Base-by-base conservation (phyloP, 2,888 invertebrate genomes). In the Drosophila tanythrix region DNA sequence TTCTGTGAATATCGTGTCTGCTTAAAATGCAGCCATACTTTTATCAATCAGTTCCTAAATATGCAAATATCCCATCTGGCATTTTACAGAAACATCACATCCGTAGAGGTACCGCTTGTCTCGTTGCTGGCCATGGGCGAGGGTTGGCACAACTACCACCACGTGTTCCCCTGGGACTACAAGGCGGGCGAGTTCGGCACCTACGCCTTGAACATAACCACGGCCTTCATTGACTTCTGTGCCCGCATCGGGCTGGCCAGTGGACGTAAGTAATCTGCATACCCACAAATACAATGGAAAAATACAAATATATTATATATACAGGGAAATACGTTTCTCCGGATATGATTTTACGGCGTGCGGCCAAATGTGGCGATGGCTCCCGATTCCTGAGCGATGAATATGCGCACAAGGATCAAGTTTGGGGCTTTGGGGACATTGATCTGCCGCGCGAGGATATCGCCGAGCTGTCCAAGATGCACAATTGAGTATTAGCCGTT, bases 121-220 rank as follows among this genome's bases (percentile, higher is more conserved):
- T 96, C 96, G n/a, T 93, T 97, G 51, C 95, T 96, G 10, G 96
- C 97, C 0, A 92, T 97, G 21, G 97, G 97, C 0, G 97, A 97
- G 90, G 97, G 97, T 21, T 97, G 96, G 96, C 97, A 97, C 92
- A 97, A 97, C 92, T 97, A 96, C 90, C 97, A 97, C 90, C 97
- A 97, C 91, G 96, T 96, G 3, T 93, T 93, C 56, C 96, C 96
- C 52, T 96, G 95, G 95, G 95, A 95, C 91, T 96, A 95, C 93
- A 94, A 94, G 91, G 95, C 95, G 81, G 96, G 94, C 74, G 96
- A 95, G 93, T 93, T 96, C 29, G 96, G 96, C 0, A 93, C 94
- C 61, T 94, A 96, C 67, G 93, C 94, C 18, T 92, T 94, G 64
- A 98, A 98, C 91, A 91, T 96, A 0, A 97, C 97, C 0, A 97